A percentile compares a stretch with the other conserved stretches of the same genome.
Evolutionary conservation across 2,888 invertebrate genomes (phyloP).

Genomic region (Escarpia spicata): DNA sequence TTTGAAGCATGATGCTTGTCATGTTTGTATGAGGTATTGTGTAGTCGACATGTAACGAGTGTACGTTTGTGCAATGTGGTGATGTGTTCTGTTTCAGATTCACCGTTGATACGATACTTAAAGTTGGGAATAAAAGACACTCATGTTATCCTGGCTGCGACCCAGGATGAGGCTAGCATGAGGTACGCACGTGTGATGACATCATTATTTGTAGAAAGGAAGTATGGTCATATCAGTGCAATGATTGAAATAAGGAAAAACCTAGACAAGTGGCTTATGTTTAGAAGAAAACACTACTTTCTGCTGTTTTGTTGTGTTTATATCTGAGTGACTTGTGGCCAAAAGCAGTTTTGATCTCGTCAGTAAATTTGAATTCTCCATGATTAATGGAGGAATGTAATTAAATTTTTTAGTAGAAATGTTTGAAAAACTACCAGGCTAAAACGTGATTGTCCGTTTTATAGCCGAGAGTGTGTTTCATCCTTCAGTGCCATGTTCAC

Average conservation of each 20-base stretch:
- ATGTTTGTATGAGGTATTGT: too few relatives aligned
- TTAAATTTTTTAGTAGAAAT: background rate
- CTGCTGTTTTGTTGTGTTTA: background rate
- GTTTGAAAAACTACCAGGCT: too few relatives aligned
- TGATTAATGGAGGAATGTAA: background rate
- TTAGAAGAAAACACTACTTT: background rate
- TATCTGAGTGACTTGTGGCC: too few relatives aligned
- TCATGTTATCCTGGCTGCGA: conserved; percentile 52
- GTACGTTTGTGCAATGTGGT: too few relatives aligned
- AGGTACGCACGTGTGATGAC: conserved; percentile 46
- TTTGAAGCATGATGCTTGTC: too few relatives aligned
- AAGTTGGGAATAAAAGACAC: conserved; percentile 53
- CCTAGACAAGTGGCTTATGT: background rate
- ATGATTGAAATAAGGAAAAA: background rate
- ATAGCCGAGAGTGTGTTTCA: background rate
- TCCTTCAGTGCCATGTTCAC: background rate
- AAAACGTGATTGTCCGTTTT: background rate
- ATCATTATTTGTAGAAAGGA: background rate
- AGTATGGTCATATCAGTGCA: background rate
- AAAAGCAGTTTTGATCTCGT: background rate
- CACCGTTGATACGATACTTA: conserved; percentile 53
- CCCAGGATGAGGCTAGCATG: conserved; percentile 60
- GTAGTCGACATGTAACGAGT: too few relatives aligned
- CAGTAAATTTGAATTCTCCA: too few relatives aligned
- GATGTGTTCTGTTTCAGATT: conserved; percentile 46